Base-by-base conservation (phyloP, 2,113 vertebrate species). In the Oryzias curvinotus region DNA sequence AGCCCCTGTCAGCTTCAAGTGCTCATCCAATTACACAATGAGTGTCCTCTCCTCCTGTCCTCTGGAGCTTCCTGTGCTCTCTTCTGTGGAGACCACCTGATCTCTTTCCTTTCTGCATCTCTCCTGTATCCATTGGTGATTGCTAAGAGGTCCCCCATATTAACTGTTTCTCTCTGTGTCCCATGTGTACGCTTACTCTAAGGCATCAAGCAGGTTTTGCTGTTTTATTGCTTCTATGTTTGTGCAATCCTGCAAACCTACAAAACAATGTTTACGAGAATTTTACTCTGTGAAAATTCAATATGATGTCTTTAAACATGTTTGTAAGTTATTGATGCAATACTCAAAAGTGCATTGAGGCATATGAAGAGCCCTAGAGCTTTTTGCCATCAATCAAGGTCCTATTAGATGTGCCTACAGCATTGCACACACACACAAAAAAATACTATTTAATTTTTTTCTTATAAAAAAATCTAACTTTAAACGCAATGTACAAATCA, bases 11-110 rank as follows among this genome's bases (percentile, higher is more conserved):
- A 71, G 52, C 66, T 70, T 57, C 70, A 82, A 85, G 80, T 78
- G 78, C 63, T 87, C 69, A 75, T 82, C 72, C 80, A 87, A 82
- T 88, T 87, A 86, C 28, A 57, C 26, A 13, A 59, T 1, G 42
- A 86, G 71, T 68, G 74, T 65, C 50, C 61, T 72, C 71, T 77
- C 57, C 48, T 62, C 41, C 56, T 41, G 61, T 48, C 47, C 54
- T 48, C 57, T 63, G 52, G 19, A 53, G 79, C 63, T 75, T 75
- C 52, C 45, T 57, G 14, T 25, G 23, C 48, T 62, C 62, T 62
- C 52, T 48, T 64, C 59, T 76, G 52, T 61, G 48, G 18, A 66
- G 52, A 62, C 67, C 75, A 75, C 44, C 71, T 78, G 73, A 68
- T 77, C 72, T 53, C 47, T 58, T 23, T 60, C 60, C 53, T 49